These are phyloP conservation scores for Venusia cambrica DNA, from an alignment of 2,888 invertebrate genomes.

Conservation along the genomic window DNA sequence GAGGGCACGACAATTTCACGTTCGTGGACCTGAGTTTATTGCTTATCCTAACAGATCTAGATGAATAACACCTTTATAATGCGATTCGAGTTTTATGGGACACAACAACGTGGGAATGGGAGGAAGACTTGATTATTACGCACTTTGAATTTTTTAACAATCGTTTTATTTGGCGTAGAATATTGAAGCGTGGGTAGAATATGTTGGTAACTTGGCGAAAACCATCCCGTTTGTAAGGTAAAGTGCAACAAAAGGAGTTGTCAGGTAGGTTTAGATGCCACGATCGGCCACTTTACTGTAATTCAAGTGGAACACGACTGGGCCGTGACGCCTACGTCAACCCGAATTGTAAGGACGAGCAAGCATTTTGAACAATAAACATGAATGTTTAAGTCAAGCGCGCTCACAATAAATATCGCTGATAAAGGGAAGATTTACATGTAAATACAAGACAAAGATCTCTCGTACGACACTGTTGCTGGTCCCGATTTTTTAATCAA, in stretches of 20 bases:
- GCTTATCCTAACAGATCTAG: slow-evolving; percentile 65
- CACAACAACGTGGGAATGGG: slow-evolving; percentile 62
- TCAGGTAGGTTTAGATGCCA: slow-evolving; percentile 41
- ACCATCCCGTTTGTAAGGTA: slow-evolving; percentile 37
- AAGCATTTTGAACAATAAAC: slow-evolving; percentile 55
- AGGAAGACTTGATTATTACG: slow-evolving; percentile 55
- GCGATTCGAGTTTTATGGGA: slow-evolving; percentile 55
- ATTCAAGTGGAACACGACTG: slow-evolving; percentile 58
- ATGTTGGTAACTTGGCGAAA: slow-evolving; percentile 51
- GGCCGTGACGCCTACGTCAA: slow-evolving; percentile 70
- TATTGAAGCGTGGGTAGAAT: slow-evolving; percentile 60
- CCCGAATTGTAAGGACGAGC: slow-evolving; percentile 54
- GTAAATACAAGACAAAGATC: slow-evolving; percentile 57
- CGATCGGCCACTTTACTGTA: slow-evolving; percentile 46
- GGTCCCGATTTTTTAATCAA: slow-evolving; percentile 47
- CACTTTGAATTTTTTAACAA: slow-evolving; percentile 43
- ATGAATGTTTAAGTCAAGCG: slow-evolving; percentile 62
- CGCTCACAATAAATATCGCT: slow-evolving; percentile 69
- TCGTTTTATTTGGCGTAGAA: slow-evolving; percentile 62
- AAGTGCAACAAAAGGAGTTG: slow-evolving; percentile 51
- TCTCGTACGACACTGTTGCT: slow-evolving; percentile 54
- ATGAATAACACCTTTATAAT: slow-evolving; percentile 68
- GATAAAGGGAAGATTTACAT: slow-evolving; percentile 68
- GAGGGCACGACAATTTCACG: slow-evolving; percentile 50
- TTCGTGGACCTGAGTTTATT: slow-evolving; percentile 67